Base-by-base conservation (phyloP, 2,888 invertebrate species). In the Hydriomena furcata region DNA sequence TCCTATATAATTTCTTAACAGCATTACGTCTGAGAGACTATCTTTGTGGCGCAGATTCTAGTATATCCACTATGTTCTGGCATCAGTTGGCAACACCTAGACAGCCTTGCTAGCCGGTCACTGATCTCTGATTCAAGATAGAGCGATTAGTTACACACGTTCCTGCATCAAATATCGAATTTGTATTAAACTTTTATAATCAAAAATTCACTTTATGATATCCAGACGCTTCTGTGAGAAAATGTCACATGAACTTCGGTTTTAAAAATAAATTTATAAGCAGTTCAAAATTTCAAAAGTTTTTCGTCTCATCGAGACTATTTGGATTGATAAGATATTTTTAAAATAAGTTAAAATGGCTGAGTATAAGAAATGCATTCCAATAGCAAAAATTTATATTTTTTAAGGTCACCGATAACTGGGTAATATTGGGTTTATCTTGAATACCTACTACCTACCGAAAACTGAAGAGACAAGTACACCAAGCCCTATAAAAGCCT, bases 71-170 rank as follows among this genome's bases (percentile, higher is more conserved):
- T n/a, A n/a, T n/a, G n/a, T n/a, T 8, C 1, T 24, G 0, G 3
- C 17, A 8, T 1, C 6, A 42, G 45, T 30, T 51, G 51, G 51
- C 23, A 52, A 50, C 52, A 51, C 55, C 53, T 58, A 59, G 59
- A 53, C 61, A 49, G 54, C 54, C 54, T 59, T 52, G 54, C 46
- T 46, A 49, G 45, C 51, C 52, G 59, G 55, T 45, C 59, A 25
- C 12, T 44, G 58, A 52, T 53, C 59, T 27, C 47, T 45, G 48
- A 47, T 32, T 48, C 60, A 47, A 42, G 46, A 49, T 51, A 45
- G 37, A 52, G 28, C 57, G 37, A 61, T 59, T 59, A 61, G 56
- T 52, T 51, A 55, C 60, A 56, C 60, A 55, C 58, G 55, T 38
- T 51, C 40, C 42, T 43, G 48, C 51, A 42, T 48, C 50, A 43